These are phyloP conservation scores for Cenopis cana DNA, from an alignment of 2,888 invertebrate genomes.

Conservation along the genomic window DNA sequence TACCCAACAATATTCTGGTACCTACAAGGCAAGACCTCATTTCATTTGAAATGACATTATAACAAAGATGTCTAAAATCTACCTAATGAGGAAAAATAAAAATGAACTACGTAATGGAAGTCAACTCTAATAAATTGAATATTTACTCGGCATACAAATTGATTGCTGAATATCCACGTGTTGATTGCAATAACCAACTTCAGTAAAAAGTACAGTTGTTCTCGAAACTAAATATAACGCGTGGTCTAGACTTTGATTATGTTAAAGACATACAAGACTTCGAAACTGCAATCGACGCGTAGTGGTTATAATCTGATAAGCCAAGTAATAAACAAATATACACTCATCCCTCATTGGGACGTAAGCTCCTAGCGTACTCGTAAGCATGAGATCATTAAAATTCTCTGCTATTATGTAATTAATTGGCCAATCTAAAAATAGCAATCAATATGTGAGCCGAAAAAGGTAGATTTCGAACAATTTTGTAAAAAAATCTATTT, in stretches of 20 bases:
- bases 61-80: constrained; percentile 37
- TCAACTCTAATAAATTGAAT: neutral
- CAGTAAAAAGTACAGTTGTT: neutral
- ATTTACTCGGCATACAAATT: neutral
- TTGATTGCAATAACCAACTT: neutral
- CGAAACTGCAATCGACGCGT: neutral
- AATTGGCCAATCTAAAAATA: neutral
- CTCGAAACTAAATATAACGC: too few species aligned
- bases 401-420: neutral
- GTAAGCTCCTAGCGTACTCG: too few species aligned
- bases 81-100: constrained; percentile 1
- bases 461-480: constrained; percentile 34
- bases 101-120: neutral
- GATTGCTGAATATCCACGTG: neutral
- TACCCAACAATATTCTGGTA: neutral
- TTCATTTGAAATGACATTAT: constrained; percentile 2
- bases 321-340: neutral
- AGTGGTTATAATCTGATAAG: neutral
- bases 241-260: neutral
- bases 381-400: too few species aligned
- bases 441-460: constrained; percentile 3
- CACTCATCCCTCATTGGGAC: too few species aligned
- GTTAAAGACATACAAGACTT: too few species aligned
- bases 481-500: constrained; percentile 16
- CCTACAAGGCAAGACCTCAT: constrained; percentile 16